Evolutionary conservation across 2,888 invertebrate genomes (phyloP).

Genomic region (Thumatha senex): DNA sequence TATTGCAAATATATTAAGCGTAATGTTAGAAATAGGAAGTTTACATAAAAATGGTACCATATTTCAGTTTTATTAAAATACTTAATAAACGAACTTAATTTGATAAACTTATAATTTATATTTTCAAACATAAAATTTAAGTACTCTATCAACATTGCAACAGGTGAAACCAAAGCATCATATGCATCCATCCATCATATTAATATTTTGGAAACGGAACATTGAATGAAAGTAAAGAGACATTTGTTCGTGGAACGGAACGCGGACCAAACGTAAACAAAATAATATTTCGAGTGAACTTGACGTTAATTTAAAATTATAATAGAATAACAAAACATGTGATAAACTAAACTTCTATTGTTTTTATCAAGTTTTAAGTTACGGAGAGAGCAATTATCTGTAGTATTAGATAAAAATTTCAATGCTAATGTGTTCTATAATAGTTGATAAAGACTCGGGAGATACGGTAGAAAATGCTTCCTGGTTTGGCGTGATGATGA

Average conservation of each 20-base stretch:
- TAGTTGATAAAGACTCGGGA: constrained; percentile 58
- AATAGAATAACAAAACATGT: constrained; percentile 26
- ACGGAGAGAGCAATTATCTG: constrained; percentile 21
- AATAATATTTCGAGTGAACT: constrained; percentile 26
- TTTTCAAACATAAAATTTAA: no score
- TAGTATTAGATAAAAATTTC: constrained; percentile 23
- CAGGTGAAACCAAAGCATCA: no score
- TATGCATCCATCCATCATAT: no score
- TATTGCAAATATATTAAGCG: not conserved
- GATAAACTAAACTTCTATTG: constrained; percentile 7
- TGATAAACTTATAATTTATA: no score
- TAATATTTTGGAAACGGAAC: not conserved
- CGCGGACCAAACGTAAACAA: constrained; percentile 61
- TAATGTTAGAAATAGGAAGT: not conserved
- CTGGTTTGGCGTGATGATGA: constrained; percentile 58
- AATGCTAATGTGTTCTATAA: constrained; percentile 37
- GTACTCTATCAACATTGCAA: no score
- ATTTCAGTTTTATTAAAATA: not conserved
- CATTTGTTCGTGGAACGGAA: constrained; percentile 46
- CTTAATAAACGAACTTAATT: not conserved
- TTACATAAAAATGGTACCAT: no score
- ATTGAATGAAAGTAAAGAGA: constrained; percentile 14
- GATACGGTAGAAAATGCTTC: constrained; percentile 71
- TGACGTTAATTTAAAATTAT: constrained; percentile 40
- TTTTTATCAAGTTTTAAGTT: constrained; percentile 13